phyloP scores from a whole-genome alignment of 2,113 vertebrate species.

The Anoplopoma fimbria region DNA sequence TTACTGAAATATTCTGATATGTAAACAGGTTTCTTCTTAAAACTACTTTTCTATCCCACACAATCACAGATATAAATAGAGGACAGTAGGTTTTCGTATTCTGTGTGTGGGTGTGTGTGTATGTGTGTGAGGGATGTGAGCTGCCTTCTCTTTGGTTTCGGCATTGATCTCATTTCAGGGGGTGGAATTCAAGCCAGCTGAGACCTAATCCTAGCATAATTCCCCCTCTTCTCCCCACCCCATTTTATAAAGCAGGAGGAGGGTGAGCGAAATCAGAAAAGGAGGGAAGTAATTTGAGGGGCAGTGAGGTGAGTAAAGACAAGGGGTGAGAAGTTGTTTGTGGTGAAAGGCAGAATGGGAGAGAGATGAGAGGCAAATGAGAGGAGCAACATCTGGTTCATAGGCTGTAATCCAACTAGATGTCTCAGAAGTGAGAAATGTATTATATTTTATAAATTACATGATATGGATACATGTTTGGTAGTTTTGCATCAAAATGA shows the following conservation, averaged over 20 bases:
- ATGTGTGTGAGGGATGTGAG: conserved; percentile 24
- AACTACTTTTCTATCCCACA: conserved; percentile 22
- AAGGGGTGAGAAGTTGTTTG: background rate
- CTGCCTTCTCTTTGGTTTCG: conserved; percentile 56
- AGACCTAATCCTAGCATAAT: conserved; percentile 77
- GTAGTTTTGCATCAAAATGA: background rate
- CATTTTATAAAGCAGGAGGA: conserved; percentile 48
- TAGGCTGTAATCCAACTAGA: background rate
- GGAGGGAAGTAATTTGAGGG: conserved; percentile 23
- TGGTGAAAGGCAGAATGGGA: conserved; percentile 4
- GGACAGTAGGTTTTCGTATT: conserved; percentile 1
- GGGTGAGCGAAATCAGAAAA: conserved; percentile 25
- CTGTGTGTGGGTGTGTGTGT: conserved; percentile 27
- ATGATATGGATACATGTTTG: background rate
- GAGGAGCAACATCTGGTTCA: background rate
- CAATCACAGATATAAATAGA: conserved; percentile 22
- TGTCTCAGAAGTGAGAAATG: background rate
- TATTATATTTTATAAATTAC: background rate
- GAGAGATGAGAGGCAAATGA: background rate
- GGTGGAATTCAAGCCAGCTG: conserved; percentile 77
- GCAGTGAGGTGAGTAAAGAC: conserved; percentile 39
- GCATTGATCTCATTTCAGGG: conserved; percentile 71
- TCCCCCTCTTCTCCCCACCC: conserved; percentile 13
- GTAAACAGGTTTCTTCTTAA: background rate
- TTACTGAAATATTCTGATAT: background rate